These are phyloP conservation scores for Pluvialis apricaria DNA, from an alignment of 2,113 vertebrate species.

Conservation along the genomic window DNA sequence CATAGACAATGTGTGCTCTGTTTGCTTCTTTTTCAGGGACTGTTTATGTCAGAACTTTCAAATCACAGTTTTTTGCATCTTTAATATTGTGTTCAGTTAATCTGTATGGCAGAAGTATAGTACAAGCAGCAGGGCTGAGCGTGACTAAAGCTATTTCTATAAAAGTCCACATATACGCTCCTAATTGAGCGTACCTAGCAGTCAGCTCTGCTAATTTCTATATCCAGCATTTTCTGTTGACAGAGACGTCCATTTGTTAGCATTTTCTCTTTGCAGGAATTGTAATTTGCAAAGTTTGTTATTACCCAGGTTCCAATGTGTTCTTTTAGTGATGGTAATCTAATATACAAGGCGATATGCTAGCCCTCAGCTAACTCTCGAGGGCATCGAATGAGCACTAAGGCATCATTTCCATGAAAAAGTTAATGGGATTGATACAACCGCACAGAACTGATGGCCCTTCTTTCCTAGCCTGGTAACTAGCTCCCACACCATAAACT, in stretches of 20 bases:
- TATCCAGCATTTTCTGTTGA: not conserved
- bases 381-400: not conserved
- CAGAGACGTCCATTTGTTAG: not conserved
- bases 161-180: not conserved
- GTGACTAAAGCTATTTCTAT: not conserved
- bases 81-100: conserved; percentile 25
- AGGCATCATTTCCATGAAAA: not conserved
- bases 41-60: conserved; percentile 46
- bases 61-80: conserved; percentile 22
- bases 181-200: conserved; percentile 1
- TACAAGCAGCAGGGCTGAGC: not conserved
- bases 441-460: not conserved
- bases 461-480: not conserved
- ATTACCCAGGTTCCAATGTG: not conserved
- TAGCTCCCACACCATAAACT: not conserved
- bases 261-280: not conserved
- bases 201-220: not conserved
- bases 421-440: not conserved
- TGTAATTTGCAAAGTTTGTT: not conserved
- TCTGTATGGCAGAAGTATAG: not conserved
- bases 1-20: conserved; percentile 45
- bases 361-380: not conserved
- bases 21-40: conserved; percentile 22
- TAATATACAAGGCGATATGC: not conserved
- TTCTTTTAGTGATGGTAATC: not conserved